Conservation (phyloP, 2,888 invertebrate species). For the Cyclophora albipunctata region DNA sequence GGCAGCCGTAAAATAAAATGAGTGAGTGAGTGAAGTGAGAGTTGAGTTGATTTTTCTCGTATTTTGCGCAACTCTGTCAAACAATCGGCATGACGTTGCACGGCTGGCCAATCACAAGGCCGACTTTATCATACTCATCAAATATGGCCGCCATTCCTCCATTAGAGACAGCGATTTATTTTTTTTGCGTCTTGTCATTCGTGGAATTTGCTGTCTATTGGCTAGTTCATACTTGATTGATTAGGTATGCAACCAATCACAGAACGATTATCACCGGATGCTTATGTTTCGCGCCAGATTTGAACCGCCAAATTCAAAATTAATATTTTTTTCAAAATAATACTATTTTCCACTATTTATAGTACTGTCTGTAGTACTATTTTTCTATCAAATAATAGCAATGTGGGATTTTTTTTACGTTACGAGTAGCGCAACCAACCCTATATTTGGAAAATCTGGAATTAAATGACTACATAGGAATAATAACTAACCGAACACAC, state of each 20-base stretch:
- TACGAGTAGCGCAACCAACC: too few species aligned
- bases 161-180: slow-evolving; percentile 27
- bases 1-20: slow-evolving; percentile 70
- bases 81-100: slow-evolving; percentile 56
- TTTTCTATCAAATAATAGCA: too few species aligned
- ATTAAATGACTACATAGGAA: too few species aligned
- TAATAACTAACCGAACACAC: too few species aligned
- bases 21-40: slow-evolving; percentile 56
- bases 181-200: slow-evolving; percentile 42
- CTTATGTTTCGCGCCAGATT: slow-evolving; percentile 37
- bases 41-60: slow-evolving; percentile 46
- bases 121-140: slow-evolving; percentile 45
- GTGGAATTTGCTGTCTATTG: slow-evolving; percentile 39
- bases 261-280: slow-evolving; percentile 19
- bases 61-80: slow-evolving; percentile 72
- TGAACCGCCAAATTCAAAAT: slow-evolving; percentile 34
- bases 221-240: slow-evolving; percentile 15
- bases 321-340: neutral
- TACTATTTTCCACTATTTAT: too few species aligned
- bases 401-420: too few species aligned
- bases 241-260: slow-evolving; percentile 33
- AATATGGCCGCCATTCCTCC: slow-evolving; percentile 52
- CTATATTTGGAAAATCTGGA: too few species aligned
- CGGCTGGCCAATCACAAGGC: slow-evolving; percentile 51
- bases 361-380: too few species aligned